phyloP scores from a whole-genome alignment of 2,797 vertebrate species.

The Mallotus villosus region DNA sequence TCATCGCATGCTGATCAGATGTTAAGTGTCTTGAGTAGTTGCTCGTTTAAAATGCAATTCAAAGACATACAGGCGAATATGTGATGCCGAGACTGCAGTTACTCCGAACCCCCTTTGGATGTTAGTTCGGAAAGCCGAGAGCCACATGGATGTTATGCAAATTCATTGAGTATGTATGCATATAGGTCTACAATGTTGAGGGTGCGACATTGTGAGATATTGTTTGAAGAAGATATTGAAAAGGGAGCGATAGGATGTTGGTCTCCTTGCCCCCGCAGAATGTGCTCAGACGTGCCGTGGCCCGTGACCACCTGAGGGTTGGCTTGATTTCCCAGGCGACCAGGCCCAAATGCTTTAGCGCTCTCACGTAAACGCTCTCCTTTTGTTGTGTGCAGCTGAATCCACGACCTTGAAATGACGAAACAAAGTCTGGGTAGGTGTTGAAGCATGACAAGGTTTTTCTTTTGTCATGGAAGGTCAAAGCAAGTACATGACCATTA shows the following conservation, averaged over 20 bases:
- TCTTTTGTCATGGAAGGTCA: constrained; percentile 8
- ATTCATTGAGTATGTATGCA: too few relatives aligned
- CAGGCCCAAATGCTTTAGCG: constrained; percentile 40
- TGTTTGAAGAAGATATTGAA: too few relatives aligned
- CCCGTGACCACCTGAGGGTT: constrained; percentile 44
- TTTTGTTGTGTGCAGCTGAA: constrained; percentile 37
- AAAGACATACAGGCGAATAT: background rate
- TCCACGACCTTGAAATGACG: constrained; percentile 35
- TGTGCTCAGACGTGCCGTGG: constrained; percentile 44
- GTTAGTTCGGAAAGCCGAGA: too few relatives aligned
- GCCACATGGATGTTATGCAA: background rate
- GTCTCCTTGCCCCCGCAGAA: background rate
- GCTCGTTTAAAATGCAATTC: constrained; percentile 13
- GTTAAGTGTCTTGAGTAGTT: constrained; percentile 9
- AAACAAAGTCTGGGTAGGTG: constrained; percentile 21
- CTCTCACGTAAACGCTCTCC: constrained; percentile 35
- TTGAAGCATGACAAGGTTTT: background rate
- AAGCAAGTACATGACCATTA: constrained; percentile 8
- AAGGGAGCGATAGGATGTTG: constrained; percentile 13
- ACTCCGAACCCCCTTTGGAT: too few relatives aligned
- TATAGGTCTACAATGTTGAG: too few relatives aligned
- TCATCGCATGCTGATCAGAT: constrained; percentile 36
- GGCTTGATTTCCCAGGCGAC: constrained; percentile 67
- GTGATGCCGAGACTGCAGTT: background rate
- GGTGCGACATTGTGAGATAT: too few relatives aligned